Percentiles rank a stretch among this genome's conserved stretches.
Conservation (phyloP, 2,113 vertebrate species). For the Hydrolagus affinis region DNA sequence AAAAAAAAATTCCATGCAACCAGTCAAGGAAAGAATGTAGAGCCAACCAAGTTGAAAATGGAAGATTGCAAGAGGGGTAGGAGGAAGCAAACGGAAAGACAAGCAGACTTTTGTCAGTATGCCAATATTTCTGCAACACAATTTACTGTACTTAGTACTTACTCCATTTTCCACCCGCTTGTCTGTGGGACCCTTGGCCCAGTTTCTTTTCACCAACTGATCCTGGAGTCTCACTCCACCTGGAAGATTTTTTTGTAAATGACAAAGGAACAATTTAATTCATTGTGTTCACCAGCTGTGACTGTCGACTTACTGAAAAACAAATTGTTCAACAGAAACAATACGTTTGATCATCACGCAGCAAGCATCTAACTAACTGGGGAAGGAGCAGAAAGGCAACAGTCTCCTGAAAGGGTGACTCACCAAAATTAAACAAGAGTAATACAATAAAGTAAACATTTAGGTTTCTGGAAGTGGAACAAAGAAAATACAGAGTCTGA, state of each 20-base stretch:
- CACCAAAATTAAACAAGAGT: neutral
- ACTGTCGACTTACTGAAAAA: conserved; percentile 34
- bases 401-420: neutral
- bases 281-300: conserved; percentile 2
- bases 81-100: neutral
- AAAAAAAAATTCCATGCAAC: neutral
- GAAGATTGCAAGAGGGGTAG: neutral
- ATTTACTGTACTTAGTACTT: conserved; percentile 43
- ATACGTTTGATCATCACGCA: neutral
- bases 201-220: conserved; percentile 68
- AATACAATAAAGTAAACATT: neutral
- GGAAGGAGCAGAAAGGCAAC: neutral
- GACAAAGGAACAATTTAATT: neutral
- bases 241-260: conserved; percentile 38
- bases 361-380: neutral
- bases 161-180: conserved; percentile 88
- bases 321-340: conserved; percentile 33
- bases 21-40: neutral
- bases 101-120: neutral
- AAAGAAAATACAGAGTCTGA: neutral
- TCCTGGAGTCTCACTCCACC: conserved; percentile 68
- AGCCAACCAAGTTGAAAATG: neutral
- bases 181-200: conserved; percentile 68
- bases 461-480: neutral
- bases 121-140: neutral